Percentiles rank a stretch among this genome's conserved stretches.
Conservation (phyloP, 2,113 vertebrate genomes). For the Ramphastos sulfuratus region DNA sequence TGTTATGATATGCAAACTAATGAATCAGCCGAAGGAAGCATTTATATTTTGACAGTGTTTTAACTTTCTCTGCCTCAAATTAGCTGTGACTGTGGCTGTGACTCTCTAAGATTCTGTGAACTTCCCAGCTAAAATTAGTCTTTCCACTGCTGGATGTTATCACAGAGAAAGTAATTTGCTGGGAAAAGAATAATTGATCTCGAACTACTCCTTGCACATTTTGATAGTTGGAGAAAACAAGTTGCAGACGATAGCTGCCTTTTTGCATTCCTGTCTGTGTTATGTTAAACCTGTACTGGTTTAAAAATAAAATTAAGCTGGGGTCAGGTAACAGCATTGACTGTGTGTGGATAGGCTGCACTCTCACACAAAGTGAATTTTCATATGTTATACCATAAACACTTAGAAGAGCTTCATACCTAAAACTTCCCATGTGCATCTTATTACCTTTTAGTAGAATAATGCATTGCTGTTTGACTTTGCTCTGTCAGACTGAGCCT, state of each 20-base stretch:
- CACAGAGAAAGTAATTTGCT: conserved; percentile 22
- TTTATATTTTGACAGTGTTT: conserved; percentile 46
- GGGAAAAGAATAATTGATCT: conserved; percentile 25
- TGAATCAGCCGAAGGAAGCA: conserved; percentile 28
- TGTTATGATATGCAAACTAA: conserved; percentile 9
- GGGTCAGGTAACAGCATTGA: background rate
- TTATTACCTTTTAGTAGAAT: background rate
- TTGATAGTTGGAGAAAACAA: conserved; percentile 1
- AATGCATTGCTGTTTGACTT: background rate
- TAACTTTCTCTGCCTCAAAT: conserved; percentile 40
- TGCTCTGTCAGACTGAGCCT: background rate
- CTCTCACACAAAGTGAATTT: background rate
- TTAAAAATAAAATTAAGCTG: conserved; percentile 4
- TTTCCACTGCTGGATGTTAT: conserved; percentile 13
- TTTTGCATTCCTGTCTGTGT: background rate
- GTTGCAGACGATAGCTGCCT: background rate
- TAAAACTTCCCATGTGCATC: background rate
- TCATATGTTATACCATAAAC: background rate
- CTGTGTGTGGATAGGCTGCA: background rate
- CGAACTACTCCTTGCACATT: background rate
- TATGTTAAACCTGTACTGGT: background rate
- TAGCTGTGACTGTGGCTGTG: background rate
- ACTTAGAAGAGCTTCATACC: background rate
- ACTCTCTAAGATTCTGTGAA: conserved; percentile 25
- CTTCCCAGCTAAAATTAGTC: conserved; percentile 47